phyloP scores from a whole-genome alignment of 2,113 vertebrate species.

The Stigmatopora nigra region DNA sequence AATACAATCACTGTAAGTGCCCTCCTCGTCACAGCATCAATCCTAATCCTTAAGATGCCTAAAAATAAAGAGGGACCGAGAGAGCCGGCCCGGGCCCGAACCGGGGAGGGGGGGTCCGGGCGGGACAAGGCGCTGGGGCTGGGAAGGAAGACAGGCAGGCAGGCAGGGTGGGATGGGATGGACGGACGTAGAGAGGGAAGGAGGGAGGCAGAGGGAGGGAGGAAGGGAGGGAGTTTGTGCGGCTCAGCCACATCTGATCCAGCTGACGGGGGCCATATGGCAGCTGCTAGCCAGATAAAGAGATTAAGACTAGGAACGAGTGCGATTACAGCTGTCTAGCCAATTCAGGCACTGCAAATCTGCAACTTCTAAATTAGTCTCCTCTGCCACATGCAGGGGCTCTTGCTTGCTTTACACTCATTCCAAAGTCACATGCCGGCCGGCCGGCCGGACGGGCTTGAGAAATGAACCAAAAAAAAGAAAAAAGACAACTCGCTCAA shows the following conservation, averaged over 20 bases:
- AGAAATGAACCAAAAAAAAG: too few species aligned
- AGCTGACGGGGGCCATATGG: constrained; percentile 99
- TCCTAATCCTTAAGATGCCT: constrained; percentile 99
- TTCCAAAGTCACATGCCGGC: constrained; percentile 59
- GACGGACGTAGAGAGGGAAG: too few species aligned
- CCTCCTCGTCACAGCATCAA: constrained; percentile 95
- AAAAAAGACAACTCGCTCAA: not conserved
- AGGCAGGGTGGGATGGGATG: too few species aligned
- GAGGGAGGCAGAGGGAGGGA: constrained; percentile 17
- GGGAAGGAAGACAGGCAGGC: not conserved
- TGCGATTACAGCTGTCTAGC: constrained; percentile 99
- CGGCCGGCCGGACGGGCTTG: too few species aligned
- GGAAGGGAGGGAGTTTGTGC: constrained; percentile 52
- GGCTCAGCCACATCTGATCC: constrained; percentile 99
- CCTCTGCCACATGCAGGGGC: constrained; percentile 60
- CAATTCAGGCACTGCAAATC: constrained; percentile 99
- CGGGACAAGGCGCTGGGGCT: constrained; percentile 20
- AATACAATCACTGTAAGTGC: constrained; percentile 99
- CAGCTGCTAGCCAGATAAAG: constrained; percentile 99
- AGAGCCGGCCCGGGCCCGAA: constrained; percentile 90
- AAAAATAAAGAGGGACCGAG: constrained; percentile 93
- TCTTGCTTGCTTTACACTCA: constrained; percentile 74
- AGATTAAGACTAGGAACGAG: constrained; percentile 99
- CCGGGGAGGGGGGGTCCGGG: constrained; percentile 62
- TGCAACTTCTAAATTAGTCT: constrained; percentile 99